Evolutionary conservation across 2,888 invertebrate species (phyloP), one percentile per base, ranked within the genome.

Genomic region (Eupithecia abbreviata): DNA sequence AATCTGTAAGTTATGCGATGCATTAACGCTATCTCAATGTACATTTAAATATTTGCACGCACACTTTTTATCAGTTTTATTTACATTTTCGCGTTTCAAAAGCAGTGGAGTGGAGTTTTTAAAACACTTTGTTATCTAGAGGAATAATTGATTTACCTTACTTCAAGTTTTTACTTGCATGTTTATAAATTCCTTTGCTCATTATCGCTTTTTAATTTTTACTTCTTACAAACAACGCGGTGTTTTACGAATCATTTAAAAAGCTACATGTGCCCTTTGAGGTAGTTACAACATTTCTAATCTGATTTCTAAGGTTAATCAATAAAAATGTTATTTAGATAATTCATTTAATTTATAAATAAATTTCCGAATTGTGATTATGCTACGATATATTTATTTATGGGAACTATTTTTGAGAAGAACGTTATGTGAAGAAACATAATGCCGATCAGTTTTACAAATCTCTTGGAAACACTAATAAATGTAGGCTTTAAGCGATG

Each of bases 1-100:
- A 30, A 62, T 30, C 62, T 30, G 62, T 30, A 71, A 82, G 86
- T 89, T 88, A 89, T 86, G 80, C 84, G 81, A 83, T 86, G 84
- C 89, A 88, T 90, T 89, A 87, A 84, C 78, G 80, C 73, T 69
- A 74, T 74, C 74, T 69, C 47, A 30, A 41, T 58, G 66, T 69
- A 66, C 69, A 47, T 18, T 72, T 81, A 78, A 67, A 72, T 72
- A 47, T 58, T 51, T 43, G 68, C 75, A 72, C 15, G 74, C 73
- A 65, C 71, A 15, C 45, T 70, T 69, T 58, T 77, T 68, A 77
- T 69, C 58, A 47, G 62, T 71, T 62, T 62, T 71, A 79, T 80
- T 75, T 76, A 76, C 76, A 69, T 71, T 30, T 45, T 45, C 69
- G 47, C 69, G 69, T 69, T 69, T 69, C n/a, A 15, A 69, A 47